These are phyloP conservation scores for Isichthys henryi DNA, from an alignment of 2,113 vertebrate genomes.

Conservation along the genomic window DNA sequence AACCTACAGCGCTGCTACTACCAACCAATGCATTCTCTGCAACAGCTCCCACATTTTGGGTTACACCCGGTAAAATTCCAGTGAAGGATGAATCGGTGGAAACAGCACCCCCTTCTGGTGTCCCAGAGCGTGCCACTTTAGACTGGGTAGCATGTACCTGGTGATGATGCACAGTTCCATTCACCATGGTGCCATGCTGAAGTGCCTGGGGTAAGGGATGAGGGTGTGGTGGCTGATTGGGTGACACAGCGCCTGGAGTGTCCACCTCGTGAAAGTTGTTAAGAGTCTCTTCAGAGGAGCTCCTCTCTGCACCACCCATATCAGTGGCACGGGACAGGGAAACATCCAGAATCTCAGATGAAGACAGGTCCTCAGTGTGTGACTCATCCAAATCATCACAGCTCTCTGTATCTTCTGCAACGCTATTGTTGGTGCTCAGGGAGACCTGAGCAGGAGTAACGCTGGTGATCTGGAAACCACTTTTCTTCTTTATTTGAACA, in stretches of 20 bases:
- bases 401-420: slow-evolving; percentile 93
- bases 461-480: slow-evolving; percentile 95
- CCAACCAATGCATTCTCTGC: slow-evolving; percentile 52
- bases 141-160: slow-evolving; percentile 10
- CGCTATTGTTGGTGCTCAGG: slow-evolving; percentile 89
- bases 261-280: slow-evolving; percentile 94
- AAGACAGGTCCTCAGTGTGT: slow-evolving; percentile 90
- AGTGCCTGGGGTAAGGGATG: slow-evolving; percentile 58
- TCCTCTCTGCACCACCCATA: slow-evolving; percentile 80
- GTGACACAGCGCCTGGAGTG: slow-evolving; percentile 83
- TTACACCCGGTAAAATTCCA: slow-evolving; percentile 49
- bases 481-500: slow-evolving; percentile 93
- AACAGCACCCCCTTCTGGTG: slow-evolving; percentile 26
- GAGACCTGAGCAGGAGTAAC: slow-evolving; percentile 90
- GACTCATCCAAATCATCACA: slow-evolving; percentile 95
- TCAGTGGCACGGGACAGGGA: slow-evolving; percentile 83
- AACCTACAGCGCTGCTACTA: slow-evolving; percentile 39
- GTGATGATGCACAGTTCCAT: slow-evolving; percentile 76
- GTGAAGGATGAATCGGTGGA: slow-evolving; percentile 28
- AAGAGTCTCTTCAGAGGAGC: slow-evolving; percentile 92
- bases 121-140: slow-evolving; percentile 27
- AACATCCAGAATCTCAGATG: slow-evolving; percentile 88
- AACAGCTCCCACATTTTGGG: slow-evolving; percentile 55
- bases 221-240: slow-evolving; percentile 81
- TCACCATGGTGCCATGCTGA: slow-evolving; percentile 74